phyloP scores from a whole-genome alignment of 2,888 invertebrate species.

The Cinara cedri region DNA sequence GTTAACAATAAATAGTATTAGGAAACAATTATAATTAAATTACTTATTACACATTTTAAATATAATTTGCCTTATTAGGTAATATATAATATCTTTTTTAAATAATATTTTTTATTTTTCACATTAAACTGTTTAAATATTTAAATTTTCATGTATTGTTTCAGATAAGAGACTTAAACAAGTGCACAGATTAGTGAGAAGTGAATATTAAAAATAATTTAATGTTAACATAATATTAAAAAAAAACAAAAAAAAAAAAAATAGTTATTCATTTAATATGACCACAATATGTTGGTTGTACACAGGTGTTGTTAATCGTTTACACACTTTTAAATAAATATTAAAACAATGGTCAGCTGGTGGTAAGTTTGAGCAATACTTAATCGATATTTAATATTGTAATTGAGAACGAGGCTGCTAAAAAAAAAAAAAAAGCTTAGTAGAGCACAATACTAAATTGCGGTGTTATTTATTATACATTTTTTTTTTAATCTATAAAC shows the following conservation, averaged over 20 bases:
- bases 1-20: too few relatives aligned
- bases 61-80: neutral
- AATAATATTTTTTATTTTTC: conserved; percentile 14
- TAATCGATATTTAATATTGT: conserved; percentile 7
- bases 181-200: conserved; percentile 56
- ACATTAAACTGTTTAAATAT: neutral
- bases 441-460: conserved; percentile 18
- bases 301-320: conserved; percentile 31
- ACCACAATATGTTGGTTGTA: too few relatives aligned
- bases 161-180: conserved; percentile 50
- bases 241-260: conserved; percentile 22
- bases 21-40: neutral
- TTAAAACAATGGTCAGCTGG: conserved; percentile 6
- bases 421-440: conserved; percentile 17
- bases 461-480: conserved; percentile 25
- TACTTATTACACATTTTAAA: neutral
- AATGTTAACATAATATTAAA: conserved; percentile 6
- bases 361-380: conserved; percentile 51
- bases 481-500: conserved; percentile 19
- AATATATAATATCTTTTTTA: neutral
- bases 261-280: conserved; percentile 21
- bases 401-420: conserved; percentile 6
- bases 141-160: conserved; percentile 46
- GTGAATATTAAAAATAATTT: conserved; percentile 44
- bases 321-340: conserved; percentile 1